phyloP scores from a whole-genome alignment of 2,113 vertebrate species.

The Riparia riparia region DNA sequence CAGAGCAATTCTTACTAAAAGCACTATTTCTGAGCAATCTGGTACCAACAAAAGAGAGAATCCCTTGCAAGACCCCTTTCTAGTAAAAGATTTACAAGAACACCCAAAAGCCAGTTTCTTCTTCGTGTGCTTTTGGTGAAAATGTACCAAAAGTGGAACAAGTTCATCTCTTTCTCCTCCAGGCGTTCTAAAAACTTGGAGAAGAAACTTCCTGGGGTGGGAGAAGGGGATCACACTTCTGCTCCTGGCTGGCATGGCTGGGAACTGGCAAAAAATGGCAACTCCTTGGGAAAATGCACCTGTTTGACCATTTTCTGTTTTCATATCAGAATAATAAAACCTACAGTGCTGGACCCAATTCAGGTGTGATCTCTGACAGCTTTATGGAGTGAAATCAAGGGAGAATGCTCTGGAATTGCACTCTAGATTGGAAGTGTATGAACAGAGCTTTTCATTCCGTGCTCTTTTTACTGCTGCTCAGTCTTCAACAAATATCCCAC shows the following conservation, averaged over 20 bases:
- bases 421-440: not conserved
- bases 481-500: not conserved
- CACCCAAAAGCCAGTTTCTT: slow-evolving; percentile 12
- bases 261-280: not conserved
- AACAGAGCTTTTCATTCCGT: not conserved
- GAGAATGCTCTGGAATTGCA: not conserved
- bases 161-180: not conserved
- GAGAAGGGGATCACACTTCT: not conserved
- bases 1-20: slow-evolving; percentile 21
- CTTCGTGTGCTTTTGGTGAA: not conserved
- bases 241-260: not conserved
- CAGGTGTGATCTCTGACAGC: not conserved
- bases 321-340: not conserved
- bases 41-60: not conserved
- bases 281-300: not conserved
- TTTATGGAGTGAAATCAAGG: not conserved
- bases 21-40: not conserved
- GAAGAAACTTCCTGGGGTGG: not conserved
- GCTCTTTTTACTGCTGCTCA: not conserved
- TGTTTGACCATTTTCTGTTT: not conserved
- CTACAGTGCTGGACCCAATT: rapidly evolving
- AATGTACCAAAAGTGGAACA: not conserved
- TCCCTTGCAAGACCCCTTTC: not conserved
- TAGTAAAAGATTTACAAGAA: slow-evolving; percentile 51
- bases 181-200: not conserved